phyloP scores from a whole-genome alignment of 2,888 invertebrate genomes.

The Euphydryas editha region DNA sequence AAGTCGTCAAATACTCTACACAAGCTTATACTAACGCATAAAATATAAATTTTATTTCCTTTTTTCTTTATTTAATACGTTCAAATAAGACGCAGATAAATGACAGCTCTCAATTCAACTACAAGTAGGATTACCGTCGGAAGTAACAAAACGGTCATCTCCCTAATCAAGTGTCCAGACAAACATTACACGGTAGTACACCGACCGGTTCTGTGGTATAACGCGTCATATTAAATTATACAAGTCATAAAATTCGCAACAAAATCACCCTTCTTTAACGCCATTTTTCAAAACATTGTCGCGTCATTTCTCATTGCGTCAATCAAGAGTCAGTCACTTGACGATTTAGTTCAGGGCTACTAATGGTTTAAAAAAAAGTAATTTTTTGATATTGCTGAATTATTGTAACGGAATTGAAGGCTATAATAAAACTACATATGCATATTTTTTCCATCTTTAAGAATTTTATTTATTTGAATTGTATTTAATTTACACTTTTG shows the following conservation, averaged over 20 bases:
- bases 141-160: constrained; percentile 57
- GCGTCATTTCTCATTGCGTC: constrained; percentile 83
- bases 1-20: too few relatives aligned
- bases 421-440: too few relatives aligned
- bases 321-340: constrained; percentile 60
- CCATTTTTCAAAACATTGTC: constrained; percentile 81
- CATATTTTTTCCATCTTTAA: too few relatives aligned
- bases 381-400: neutral
- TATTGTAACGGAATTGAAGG: too few relatives aligned
- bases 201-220: constrained; percentile 60
- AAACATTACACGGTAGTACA: constrained; percentile 51
- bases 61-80: constrained; percentile 2
- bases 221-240: constrained; percentile 73
- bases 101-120: constrained; percentile 52
- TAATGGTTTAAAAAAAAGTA: too few relatives aligned
- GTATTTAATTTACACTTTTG: too few relatives aligned
- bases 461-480: too few relatives aligned
- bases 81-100: constrained; percentile 76
- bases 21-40: neutral
- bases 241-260: constrained; percentile 75
- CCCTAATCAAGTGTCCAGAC: constrained; percentile 66
- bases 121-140: constrained; percentile 53
- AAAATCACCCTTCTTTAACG: constrained; percentile 65
- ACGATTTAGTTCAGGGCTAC: constrained; percentile 61
- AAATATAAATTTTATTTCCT: neutral